These are phyloP conservation scores for Drosophila mimetica DNA, from an alignment of 2,888 invertebrate genomes.

Conservation along the genomic window DNA sequence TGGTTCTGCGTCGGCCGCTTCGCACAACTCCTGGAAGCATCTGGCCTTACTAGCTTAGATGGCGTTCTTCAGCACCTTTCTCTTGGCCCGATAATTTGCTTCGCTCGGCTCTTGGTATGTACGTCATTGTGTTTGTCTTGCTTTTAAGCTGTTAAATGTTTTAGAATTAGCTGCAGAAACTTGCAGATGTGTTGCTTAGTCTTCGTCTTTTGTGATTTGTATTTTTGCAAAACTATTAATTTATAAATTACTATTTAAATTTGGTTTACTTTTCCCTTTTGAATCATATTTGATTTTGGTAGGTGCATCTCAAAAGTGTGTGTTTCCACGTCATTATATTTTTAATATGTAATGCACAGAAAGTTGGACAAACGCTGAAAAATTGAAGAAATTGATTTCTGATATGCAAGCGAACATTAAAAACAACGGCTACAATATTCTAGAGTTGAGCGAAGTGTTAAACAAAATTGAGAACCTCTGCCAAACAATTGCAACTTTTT, in stretches of 20 bases:
- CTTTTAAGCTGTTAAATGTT: no score
- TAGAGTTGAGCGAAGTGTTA: conserved; percentile 1
- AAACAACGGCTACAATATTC: conserved; percentile 14
- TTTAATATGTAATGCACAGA: no score
- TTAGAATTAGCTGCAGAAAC: no score
- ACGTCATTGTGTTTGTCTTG: no score
- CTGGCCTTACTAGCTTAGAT: no score
- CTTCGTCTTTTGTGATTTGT: background rate
- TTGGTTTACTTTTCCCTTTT: no score
- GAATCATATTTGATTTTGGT: background rate
- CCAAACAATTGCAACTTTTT: conserved; percentile 14
- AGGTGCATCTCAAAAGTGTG: background rate
- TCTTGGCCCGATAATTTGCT: no score
- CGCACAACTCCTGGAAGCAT: no score
- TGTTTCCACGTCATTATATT: conserved; percentile 2
- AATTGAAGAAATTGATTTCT: conserved; percentile 8
- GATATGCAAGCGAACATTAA: conserved; percentile 14
- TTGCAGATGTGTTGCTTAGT: background rate
- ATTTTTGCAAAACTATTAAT: conserved; percentile 1
- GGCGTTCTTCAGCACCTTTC: no score
- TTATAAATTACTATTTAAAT: background rate
- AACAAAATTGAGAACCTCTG: conserved; percentile 9
- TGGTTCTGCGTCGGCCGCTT: no score
- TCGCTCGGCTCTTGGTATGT: no score
- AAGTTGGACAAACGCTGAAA: conserved; percentile 12